These are phyloP conservation scores for Acanthopagrus latus DNA, from an alignment of 2,797 vertebrate genomes.

Conservation along the genomic window DNA sequence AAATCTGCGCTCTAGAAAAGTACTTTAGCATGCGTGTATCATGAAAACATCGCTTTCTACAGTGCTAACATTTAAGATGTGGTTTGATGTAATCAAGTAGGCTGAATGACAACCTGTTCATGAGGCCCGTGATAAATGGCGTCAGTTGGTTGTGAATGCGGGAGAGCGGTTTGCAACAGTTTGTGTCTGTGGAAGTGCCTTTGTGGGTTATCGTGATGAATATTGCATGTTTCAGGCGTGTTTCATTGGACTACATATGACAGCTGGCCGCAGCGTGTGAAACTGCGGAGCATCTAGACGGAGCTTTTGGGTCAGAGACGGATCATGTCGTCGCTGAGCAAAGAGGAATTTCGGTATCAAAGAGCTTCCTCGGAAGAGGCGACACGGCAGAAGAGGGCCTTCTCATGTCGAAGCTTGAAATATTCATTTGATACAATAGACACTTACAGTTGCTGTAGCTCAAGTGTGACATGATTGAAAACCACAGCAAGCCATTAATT, in stretches of 20 bases:
- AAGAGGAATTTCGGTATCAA: slow-evolving; percentile 66
- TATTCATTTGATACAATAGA: slow-evolving; percentile 79
- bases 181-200: slow-evolving; percentile 51
- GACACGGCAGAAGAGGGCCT: slow-evolving; percentile 59
- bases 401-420: slow-evolving; percentile 74
- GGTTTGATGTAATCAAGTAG: background rate
- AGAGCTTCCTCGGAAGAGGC: slow-evolving; percentile 56
- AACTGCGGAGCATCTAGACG: slow-evolving; percentile 50
- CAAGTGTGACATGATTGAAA: slow-evolving; percentile 69
- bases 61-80: background rate
- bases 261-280: slow-evolving; percentile 62
- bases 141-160: slow-evolving; percentile 23
- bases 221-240: slow-evolving; percentile 73
- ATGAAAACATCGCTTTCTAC: background rate
- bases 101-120: background rate
- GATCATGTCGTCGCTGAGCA: slow-evolving; percentile 63
- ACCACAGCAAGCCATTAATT: slow-evolving; percentile 67
- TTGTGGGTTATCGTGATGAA: slow-evolving; percentile 63
- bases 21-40: background rate
- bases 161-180: slow-evolving; percentile 50
- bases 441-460: slow-evolving; percentile 56
- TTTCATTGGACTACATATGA: slow-evolving; percentile 72
- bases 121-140: slow-evolving; percentile 1
- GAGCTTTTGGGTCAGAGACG: slow-evolving; percentile 64
- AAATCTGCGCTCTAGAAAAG: background rate